phyloP scores from a whole-genome alignment of 2,888 invertebrate species.

The Archips xylosteana region DNA sequence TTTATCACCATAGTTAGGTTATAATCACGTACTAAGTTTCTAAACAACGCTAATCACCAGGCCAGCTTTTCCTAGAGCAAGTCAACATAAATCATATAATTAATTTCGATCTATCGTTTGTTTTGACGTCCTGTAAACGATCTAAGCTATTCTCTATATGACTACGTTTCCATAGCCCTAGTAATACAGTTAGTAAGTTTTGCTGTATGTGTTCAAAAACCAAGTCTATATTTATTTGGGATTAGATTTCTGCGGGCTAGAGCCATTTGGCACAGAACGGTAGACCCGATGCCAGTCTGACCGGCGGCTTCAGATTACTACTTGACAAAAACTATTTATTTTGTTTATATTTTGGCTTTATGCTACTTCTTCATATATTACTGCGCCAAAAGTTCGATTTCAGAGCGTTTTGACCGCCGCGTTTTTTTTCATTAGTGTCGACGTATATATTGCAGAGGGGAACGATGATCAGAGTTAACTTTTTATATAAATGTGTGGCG shows the following conservation, averaged over 20 bases:
- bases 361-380: neutral
- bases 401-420: too few relatives aligned
- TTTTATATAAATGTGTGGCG: too few relatives aligned
- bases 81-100: constrained; percentile 27
- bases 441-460: too few relatives aligned
- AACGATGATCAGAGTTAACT: too few relatives aligned
- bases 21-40: neutral
- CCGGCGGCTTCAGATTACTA: constrained; percentile 17
- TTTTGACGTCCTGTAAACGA: constrained; percentile 44
- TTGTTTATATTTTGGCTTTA: neutral
- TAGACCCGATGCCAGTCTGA: constrained; percentile 9
- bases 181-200: neutral
- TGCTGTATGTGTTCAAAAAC: constrained; percentile 14
- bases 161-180: neutral
- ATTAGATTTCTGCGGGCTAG: constrained; percentile 11
- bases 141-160: constrained; percentile 18
- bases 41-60: neutral
- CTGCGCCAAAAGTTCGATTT: too few relatives aligned
- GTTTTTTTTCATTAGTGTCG: too few relatives aligned
- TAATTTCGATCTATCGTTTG: constrained; percentile 35
- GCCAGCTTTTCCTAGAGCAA: neutral
- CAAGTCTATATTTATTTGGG: constrained; percentile 19
- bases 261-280: constrained; percentile 19
- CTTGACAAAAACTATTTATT: neutral
- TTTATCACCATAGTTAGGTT: too few relatives aligned